Evolutionary conservation across 92 coral and sea anemone genomes (phyloP).

Genomic region (Pocillopora grandis): DNA sequence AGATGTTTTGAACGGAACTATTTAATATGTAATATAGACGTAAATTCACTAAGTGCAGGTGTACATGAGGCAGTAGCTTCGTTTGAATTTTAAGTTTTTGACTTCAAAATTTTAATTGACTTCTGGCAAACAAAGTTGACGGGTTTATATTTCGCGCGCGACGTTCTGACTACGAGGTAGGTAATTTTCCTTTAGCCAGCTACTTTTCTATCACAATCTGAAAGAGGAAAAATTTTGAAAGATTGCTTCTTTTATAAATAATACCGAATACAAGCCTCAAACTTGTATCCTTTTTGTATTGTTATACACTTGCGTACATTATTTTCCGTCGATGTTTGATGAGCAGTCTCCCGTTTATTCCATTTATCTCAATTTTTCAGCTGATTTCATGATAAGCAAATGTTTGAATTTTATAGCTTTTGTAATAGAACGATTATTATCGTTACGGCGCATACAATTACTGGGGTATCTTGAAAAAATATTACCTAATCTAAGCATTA

Average conservation of each 20-base stretch:
- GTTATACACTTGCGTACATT: neutral
- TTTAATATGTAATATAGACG: conserved; percentile 27
- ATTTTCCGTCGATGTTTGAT: neutral
- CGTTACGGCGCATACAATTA: too few species aligned
- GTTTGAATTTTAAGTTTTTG: conserved; percentile 10
- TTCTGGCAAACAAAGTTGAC: conserved; percentile 5
- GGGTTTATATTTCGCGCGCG: neutral
- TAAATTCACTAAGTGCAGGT: conserved; percentile 18
- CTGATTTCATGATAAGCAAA: neutral
- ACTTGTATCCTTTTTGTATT: neutral
- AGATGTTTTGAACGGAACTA: conserved; percentile 8
- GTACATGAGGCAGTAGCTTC: neutral
- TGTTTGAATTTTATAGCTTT: neutral
- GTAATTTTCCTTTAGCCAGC: neutral
- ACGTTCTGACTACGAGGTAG: neutral
- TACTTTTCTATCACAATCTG: neutral
- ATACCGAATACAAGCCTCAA: neutral
- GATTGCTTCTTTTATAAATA: neutral
- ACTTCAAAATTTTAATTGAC: conserved; percentile 30
- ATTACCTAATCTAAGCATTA: too few species aligned
- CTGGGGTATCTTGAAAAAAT: too few species aligned
- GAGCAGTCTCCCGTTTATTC: neutral
- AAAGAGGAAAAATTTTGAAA: neutral
- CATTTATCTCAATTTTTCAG: neutral
- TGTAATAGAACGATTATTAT: too few species aligned